These are phyloP conservation scores for Syrphus vitripennis DNA, from an alignment of 2,888 invertebrate species.

Conservation along the genomic window DNA sequence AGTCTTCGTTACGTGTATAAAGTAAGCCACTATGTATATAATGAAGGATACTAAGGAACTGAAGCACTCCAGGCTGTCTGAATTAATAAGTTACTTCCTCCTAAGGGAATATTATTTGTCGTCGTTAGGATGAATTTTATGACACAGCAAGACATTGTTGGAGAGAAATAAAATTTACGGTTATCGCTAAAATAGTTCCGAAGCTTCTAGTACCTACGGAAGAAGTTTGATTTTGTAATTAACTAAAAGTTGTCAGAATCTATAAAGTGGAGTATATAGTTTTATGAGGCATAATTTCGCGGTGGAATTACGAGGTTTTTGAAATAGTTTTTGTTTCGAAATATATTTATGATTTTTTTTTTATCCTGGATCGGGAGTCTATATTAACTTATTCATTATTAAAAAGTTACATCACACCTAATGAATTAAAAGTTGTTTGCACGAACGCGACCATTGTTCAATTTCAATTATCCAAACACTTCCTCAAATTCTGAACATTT, in stretches of 20 bases:
- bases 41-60: not conserved
- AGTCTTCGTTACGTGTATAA: not conserved
- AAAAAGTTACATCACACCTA: too few relatives aligned
- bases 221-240: not conserved
- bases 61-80: not conserved
- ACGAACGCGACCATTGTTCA: too few relatives aligned
- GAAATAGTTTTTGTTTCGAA: not conserved
- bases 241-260: not conserved
- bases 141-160: not conserved
- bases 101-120: not conserved
- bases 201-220: not conserved
- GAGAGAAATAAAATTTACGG: constrained; percentile 8
- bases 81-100: constrained; percentile 1
- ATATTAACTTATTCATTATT: too few relatives aligned
- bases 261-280: not conserved
- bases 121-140: not conserved
- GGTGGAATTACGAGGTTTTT: not conserved
- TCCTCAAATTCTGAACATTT: too few relatives aligned
- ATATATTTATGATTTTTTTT: not conserved
- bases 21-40: not conserved
- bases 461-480: too few relatives aligned
- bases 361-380: too few relatives aligned
- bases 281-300: not conserved
- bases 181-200: not conserved
- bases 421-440: too few relatives aligned